Evolutionary conservation across 2,797 vertebrate genomes (phyloP).

Genomic region (Myotis daubentonii): DNA sequence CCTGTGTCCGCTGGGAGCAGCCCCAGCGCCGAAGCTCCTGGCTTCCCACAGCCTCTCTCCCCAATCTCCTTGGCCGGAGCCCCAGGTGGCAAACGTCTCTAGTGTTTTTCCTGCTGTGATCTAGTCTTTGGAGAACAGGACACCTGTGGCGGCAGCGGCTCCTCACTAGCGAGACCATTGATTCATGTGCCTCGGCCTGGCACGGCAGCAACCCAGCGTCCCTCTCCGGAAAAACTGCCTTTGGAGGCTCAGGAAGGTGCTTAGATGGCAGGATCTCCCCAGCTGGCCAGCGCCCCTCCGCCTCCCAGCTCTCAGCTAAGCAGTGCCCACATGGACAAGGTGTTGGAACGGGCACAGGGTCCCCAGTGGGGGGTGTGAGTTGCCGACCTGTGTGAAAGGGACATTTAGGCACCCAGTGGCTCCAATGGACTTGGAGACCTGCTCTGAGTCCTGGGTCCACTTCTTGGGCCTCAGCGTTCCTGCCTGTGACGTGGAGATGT

Average conservation of each 20-base stretch:
- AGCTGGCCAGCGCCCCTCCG: background rate
- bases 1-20: background rate
- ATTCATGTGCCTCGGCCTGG: background rate
- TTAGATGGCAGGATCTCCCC: background rate
- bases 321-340: background rate
- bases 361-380: background rate
- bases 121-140: background rate
- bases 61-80: background rate
- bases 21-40: no score
- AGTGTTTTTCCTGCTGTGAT: background rate
- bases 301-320: background rate
- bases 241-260: background rate
- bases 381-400: background rate
- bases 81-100: background rate
- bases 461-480: background rate
- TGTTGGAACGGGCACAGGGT: background rate
- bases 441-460: background rate
- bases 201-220: background rate
- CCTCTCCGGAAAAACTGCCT: background rate
- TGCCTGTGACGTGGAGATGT: background rate
- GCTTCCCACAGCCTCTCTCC: background rate
- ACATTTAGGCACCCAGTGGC: background rate
- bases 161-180: background rate
- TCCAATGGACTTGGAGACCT: background rate
- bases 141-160: fast-evolving